Percentiles rank a stretch among this genome's conserved stretches.
These are phyloP conservation scores for Pangasius krempfi DNA, from an alignment of 2,797 vertebrate genomes.

Conservation along the genomic window DNA sequence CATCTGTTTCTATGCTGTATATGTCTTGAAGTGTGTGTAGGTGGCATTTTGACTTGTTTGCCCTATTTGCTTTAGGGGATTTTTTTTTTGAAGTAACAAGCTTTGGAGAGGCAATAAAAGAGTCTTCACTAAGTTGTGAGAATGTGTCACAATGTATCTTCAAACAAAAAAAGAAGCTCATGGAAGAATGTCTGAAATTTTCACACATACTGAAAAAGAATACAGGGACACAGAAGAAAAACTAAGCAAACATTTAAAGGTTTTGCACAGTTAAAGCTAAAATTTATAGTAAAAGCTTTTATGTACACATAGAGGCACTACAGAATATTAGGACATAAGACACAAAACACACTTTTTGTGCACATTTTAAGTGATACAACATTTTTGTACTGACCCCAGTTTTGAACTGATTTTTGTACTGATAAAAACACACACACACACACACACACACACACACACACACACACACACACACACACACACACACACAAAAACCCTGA, in stretches of 20 bases:
- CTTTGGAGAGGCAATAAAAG: slow-evolving; percentile 50
- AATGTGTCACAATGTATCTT: slow-evolving; percentile 8
- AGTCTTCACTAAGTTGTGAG: slow-evolving; percentile 24
- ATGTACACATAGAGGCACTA: not conserved
- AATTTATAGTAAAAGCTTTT: not conserved
- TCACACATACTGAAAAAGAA: slow-evolving; percentile 38
- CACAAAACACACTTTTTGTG: not conserved
- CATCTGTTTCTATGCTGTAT: slow-evolving; percentile 22
- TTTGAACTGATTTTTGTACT: not conserved
- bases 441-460: no score
- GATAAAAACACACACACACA: no score
- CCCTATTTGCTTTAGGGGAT: slow-evolving; percentile 49
- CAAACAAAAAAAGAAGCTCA: slow-evolving; percentile 34
- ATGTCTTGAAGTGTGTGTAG: not conserved
- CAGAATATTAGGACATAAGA: slow-evolving; percentile 4
- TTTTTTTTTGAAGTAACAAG: slow-evolving; percentile 46
- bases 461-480: no score
- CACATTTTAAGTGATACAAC: not conserved
- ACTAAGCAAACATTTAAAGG: not conserved
- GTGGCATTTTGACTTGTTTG: slow-evolving; percentile 36
- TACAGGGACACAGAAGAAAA: not conserved
- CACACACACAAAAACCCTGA: no score
- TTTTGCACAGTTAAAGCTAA: slow-evolving; percentile 1
- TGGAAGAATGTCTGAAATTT: slow-evolving; percentile 37
- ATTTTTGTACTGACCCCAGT: not conserved